Evolutionary conservation across 2,797 vertebrate genomes (phyloP).

Genomic region (Cirrhinus mrigala): DNA sequence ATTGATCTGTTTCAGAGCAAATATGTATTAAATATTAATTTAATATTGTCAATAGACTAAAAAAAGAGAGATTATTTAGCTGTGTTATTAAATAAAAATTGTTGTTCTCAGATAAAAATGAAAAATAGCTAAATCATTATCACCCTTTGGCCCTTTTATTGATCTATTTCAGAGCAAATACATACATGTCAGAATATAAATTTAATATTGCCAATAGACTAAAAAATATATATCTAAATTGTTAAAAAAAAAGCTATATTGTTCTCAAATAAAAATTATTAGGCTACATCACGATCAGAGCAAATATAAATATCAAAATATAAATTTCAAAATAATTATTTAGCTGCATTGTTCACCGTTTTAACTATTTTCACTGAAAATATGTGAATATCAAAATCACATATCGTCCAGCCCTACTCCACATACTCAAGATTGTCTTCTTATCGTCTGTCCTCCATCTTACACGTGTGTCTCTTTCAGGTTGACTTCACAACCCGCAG

Average conservation of each 20-base stretch:
- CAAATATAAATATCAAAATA: no score
- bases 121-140: no score
- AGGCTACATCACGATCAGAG: neutral
- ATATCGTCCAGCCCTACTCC: neutral
- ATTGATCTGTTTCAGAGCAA: neutral
- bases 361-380: neutral
- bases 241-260: neutral
- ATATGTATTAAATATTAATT: neutral
- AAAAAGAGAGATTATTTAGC: neutral
- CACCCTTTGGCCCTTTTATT: neutral
- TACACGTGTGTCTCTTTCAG: constrained; percentile 69
- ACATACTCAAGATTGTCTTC: neutral
- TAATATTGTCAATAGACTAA: neutral
- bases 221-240: neutral
- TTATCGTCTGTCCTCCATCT: neutral
- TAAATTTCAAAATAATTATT: no score
- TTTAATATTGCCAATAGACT: neutral
- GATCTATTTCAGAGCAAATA: neutral
- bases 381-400: neutral
- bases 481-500: constrained; percentile 86
- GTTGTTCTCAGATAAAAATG: neutral
- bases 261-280: neutral
- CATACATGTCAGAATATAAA: neutral
- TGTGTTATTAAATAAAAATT: no score
- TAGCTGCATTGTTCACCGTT: neutral